Conservation (phyloP, 2,113 vertebrate species). For the Amphiprion ocellaris region DNA sequence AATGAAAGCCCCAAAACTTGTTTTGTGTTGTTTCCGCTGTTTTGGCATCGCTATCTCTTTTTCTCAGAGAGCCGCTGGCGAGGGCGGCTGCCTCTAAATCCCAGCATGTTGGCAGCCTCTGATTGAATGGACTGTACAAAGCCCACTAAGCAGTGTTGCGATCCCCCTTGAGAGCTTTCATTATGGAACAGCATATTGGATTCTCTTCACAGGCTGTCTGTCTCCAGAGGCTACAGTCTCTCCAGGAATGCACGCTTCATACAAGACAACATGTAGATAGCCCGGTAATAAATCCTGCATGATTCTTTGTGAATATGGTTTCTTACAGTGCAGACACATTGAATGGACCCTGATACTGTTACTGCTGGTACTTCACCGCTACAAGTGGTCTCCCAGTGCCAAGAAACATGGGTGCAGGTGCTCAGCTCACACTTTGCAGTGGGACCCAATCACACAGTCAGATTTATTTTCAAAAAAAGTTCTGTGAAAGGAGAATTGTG, state of each 20-base stretch:
- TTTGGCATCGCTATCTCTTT: slow-evolving; percentile 57
- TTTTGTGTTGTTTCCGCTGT: slow-evolving; percentile 43
- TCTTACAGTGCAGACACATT: slow-evolving; percentile 18
- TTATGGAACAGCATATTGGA: slow-evolving; percentile 82
- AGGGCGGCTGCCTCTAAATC: slow-evolving; percentile 71
- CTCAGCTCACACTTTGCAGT: neutral
- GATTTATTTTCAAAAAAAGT: no score
- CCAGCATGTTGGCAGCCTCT: slow-evolving; percentile 71
- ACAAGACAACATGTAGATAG: slow-evolving; percentile 48
- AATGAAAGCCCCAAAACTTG: slow-evolving; percentile 30
- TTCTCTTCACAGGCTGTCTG: slow-evolving; percentile 72
- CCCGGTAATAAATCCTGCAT: slow-evolving; percentile 46
- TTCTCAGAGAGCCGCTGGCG: slow-evolving; percentile 56
- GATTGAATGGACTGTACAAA: slow-evolving; percentile 81
- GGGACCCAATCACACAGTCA: neutral
- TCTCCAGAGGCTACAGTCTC: slow-evolving; percentile 60
- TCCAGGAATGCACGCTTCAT: slow-evolving; percentile 42
- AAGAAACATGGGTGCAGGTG: neutral
- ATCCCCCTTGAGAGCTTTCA: slow-evolving; percentile 81
- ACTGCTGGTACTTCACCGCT: slow-evolving; percentile 12
- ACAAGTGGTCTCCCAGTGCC: neutral
- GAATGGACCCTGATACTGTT: slow-evolving; percentile 10
- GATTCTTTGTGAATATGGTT: slow-evolving; percentile 44
- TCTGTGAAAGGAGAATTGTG: neutral
- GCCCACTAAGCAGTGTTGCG: slow-evolving; percentile 76